phyloP scores from a whole-genome alignment of 1,140 invertebrate species.

The Dendrolimus punctatus region DNA sequence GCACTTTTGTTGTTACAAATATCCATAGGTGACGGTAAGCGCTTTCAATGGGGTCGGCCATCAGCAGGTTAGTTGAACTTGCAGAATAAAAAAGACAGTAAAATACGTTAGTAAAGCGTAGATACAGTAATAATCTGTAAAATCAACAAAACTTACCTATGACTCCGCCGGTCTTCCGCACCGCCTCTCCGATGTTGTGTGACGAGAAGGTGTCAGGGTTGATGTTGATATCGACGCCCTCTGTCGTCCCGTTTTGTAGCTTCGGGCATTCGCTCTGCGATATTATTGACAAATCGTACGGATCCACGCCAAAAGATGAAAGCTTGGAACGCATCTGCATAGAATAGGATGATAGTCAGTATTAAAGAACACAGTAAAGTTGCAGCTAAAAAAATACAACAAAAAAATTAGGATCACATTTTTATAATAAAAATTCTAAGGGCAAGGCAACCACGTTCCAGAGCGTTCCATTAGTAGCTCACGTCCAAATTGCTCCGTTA shows the following conservation, averaged over 20 bases:
- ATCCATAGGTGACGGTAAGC: too few relatives aligned
- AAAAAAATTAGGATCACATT: background rate
- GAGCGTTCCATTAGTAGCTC: too few relatives aligned
- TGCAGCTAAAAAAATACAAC: background rate
- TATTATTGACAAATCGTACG: constrained; percentile 82
- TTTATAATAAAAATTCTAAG: background rate
- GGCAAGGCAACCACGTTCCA: too few relatives aligned
- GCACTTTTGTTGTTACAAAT: too few relatives aligned
- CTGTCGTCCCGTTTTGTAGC: constrained; percentile 40
- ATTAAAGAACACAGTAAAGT: too few relatives aligned
- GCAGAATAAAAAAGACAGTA: background rate
- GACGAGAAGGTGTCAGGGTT: constrained; percentile 83
- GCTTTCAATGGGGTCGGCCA: too few relatives aligned
- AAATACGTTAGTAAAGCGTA: background rate
- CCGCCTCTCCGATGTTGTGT: constrained; percentile 78
- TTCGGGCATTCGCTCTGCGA: constrained; percentile 78
- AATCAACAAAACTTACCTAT: constrained; percentile 66
- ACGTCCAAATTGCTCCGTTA: too few relatives aligned
- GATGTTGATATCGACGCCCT: constrained; percentile 80
- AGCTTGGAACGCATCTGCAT: constrained; percentile 76
- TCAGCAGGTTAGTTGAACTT: background rate
- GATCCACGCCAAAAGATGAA: constrained; percentile 77
- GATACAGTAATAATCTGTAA: background rate
- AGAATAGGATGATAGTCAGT: too few relatives aligned
- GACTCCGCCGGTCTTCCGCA: constrained; percentile 81